Conservation (phyloP, 2,797 vertebrate genomes). For the Micropoecilia bifurca region DNA sequence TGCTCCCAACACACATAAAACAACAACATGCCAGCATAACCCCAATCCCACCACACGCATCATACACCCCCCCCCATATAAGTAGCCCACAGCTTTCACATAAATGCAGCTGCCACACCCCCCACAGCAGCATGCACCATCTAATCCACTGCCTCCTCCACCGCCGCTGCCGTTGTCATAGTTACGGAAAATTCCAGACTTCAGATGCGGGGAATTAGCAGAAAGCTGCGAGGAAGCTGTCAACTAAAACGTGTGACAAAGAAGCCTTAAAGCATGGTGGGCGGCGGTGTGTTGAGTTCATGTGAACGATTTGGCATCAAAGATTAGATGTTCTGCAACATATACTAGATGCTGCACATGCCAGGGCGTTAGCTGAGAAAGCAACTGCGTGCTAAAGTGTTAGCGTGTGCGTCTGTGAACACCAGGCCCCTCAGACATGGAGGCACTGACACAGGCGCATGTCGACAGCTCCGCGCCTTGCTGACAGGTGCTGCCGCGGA, state of each 20-base stretch:
- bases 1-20: neutral
- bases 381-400: neutral
- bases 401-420: constrained; percentile 30
- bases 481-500: constrained; percentile 79
- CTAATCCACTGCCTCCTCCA: constrained; percentile 63
- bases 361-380: constrained; percentile 12
- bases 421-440: constrained; percentile 52
- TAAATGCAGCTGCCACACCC: constrained; percentile 23
- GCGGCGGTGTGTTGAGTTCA: neutral
- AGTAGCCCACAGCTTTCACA: neutral
- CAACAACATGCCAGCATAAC: constrained; percentile 29
- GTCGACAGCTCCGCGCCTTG: constrained; percentile 69
- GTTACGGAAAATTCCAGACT: constrained; percentile 68
- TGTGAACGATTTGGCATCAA: neutral
- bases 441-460: constrained; percentile 67
- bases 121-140: constrained; percentile 47
- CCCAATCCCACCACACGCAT: constrained; percentile 51
- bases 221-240: constrained; percentile 18
- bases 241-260: constrained; percentile 36
- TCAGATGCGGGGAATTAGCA: constrained; percentile 23
- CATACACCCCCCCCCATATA: constrained; percentile 2
- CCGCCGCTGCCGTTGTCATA: constrained; percentile 70
- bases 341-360: constrained; percentile 35
- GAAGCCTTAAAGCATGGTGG: neutral
- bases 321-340: constrained; percentile 4